Percentiles rank a stretch among this genome's conserved stretches.
Conservation (phyloP, 2,888 invertebrate species). For the Mimumesa dahlbomi region DNA sequence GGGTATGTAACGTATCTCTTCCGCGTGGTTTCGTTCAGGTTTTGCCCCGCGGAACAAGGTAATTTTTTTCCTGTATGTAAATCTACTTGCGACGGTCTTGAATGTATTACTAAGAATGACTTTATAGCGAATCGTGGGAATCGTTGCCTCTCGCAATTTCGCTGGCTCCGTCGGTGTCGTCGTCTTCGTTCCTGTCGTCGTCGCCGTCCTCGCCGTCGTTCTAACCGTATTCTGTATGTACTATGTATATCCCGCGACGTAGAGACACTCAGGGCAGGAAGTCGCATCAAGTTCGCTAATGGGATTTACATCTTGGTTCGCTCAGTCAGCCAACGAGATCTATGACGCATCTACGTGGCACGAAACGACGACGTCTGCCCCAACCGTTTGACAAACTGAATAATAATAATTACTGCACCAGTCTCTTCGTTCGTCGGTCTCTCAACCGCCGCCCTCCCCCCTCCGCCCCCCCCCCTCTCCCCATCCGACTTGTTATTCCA, state of each 20-base stretch:
- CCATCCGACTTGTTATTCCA: slow-evolving; percentile 43
- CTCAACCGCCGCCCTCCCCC: not conserved
- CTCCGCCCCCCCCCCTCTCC: too few relatives aligned
- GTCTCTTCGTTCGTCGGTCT: slow-evolving; percentile 4
- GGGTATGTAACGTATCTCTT: too few relatives aligned
- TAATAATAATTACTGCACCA: slow-evolving; percentile 68
- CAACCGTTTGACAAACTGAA: slow-evolving; percentile 68
- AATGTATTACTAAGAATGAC: not conserved
- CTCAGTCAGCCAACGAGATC: slow-evolving; percentile 58
- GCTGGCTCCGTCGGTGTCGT: slow-evolving; percentile 1
- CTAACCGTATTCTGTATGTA: slow-evolving; percentile 13
- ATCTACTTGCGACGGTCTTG: too few relatives aligned
- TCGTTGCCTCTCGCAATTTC: slow-evolving; percentile 14
- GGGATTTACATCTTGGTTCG: slow-evolving; percentile 71
- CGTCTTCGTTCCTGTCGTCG: slow-evolving; percentile 6
- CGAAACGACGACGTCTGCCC: slow-evolving; percentile 45
- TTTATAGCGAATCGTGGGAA: slow-evolving; percentile 4
- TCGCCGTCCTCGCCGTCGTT: slow-evolving; percentile 7
- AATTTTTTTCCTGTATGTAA: too few relatives aligned
- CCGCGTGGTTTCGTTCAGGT: too few relatives aligned
- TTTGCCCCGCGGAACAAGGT: too few relatives aligned
- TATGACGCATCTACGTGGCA: slow-evolving; percentile 48
- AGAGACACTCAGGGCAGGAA: slow-evolving; percentile 53
- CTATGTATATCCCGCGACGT: slow-evolving; percentile 25
- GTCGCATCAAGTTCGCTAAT: slow-evolving; percentile 71